phyloP scores from a whole-genome alignment of 2,113 vertebrate species.

The Phasianus colchicus region DNA sequence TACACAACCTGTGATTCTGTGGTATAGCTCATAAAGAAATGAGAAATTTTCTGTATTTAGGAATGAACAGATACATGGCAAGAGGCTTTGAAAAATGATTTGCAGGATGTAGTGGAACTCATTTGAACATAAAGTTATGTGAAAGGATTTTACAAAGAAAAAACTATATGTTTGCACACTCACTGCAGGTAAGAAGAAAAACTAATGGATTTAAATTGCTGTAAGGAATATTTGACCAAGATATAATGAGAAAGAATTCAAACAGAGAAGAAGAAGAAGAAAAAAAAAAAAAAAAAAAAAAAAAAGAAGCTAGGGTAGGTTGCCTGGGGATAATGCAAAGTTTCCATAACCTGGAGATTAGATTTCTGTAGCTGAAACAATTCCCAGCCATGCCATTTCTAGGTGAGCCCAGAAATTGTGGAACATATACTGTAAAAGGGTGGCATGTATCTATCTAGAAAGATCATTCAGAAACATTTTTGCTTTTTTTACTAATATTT shows the following conservation, averaged over 20 bases:
- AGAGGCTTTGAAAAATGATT: not conserved
- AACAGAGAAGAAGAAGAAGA: not conserved
- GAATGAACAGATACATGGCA: not conserved
- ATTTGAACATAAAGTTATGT: not conserved
- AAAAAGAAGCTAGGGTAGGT: not conserved
- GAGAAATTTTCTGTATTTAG: not conserved
- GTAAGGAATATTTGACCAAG: not conserved
- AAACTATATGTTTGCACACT: not conserved
- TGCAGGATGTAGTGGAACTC: not conserved
- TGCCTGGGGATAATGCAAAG: not conserved
- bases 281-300: not conserved
- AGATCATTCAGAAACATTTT: not conserved
- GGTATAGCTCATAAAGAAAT: not conserved
- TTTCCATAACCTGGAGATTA: conserved; percentile 1
- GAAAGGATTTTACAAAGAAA: not conserved
- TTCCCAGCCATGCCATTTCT: not conserved
- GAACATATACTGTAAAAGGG: not conserved
- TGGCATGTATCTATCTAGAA: not conserved
- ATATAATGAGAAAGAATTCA: not conserved
- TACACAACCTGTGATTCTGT: too few relatives aligned
- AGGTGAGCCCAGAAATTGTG: not conserved
- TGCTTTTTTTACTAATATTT: not conserved
- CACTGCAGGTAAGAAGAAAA: not conserved
- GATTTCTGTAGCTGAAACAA: not conserved
- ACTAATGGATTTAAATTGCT: not conserved